phyloP scores from a whole-genome alignment of 2,888 invertebrate genomes.

The Cheilosia grossa region DNA sequence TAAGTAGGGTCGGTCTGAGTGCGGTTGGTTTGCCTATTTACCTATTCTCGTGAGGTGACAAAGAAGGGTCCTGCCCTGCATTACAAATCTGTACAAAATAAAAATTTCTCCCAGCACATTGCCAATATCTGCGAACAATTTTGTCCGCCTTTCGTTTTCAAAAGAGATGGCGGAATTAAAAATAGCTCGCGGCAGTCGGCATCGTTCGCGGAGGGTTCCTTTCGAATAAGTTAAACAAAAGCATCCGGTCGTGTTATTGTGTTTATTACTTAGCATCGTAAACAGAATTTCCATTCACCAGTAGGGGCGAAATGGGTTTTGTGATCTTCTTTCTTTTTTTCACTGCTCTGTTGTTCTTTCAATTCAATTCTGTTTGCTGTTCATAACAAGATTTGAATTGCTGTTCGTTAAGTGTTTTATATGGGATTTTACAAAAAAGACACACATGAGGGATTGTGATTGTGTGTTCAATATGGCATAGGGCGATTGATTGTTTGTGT shows the following conservation, averaged over 20 bases:
- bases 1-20: constrained; percentile 21
- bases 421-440: constrained; percentile 13
- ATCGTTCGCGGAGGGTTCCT: constrained; percentile 39
- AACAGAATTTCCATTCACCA: constrained; percentile 61
- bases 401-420: constrained; percentile 46
- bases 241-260: constrained; percentile 73
- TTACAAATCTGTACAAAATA: not conserved
- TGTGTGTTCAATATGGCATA: not conserved
- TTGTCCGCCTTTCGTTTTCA: constrained; percentile 24
- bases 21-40: not conserved
- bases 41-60: not conserved
- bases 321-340: constrained; percentile 19
- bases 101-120: constrained; percentile 1
- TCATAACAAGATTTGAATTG: constrained; percentile 68
- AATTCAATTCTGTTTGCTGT: constrained; percentile 51
- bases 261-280: constrained; percentile 74
- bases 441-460: constrained; percentile 15
- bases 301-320: constrained; percentile 55
- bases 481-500: constrained; percentile 53
- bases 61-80: not conserved
- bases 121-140: constrained; percentile 21
- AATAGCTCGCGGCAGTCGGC: constrained; percentile 52
- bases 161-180: constrained; percentile 54
- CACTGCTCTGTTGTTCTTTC: constrained; percentile 24
- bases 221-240: constrained; percentile 72